These are phyloP conservation scores for Philypnodon macrostomus DNA, from an alignment of 2,797 vertebrate genomes.

Conservation along the genomic window DNA sequence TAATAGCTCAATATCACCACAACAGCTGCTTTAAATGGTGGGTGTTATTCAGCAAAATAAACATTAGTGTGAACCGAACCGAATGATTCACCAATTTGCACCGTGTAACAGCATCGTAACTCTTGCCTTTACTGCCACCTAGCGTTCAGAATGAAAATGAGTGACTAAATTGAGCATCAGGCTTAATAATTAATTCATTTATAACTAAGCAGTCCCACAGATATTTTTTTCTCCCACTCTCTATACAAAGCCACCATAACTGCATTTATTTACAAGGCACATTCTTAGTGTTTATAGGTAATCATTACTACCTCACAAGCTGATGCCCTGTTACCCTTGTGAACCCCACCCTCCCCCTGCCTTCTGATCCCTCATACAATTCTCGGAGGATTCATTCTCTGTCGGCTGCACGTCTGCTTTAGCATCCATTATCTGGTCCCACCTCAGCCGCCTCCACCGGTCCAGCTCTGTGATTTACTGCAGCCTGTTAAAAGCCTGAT, in stretches of 20 bases:
- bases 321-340: conserved; percentile 53
- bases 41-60: too few species aligned
- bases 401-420: conserved; percentile 49
- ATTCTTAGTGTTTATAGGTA: conserved; percentile 50
- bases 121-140: conserved; percentile 71
- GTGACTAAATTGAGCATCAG: conserved; percentile 32
- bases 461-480: conserved; percentile 57
- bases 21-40: too few species aligned
- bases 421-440: conserved; percentile 60
- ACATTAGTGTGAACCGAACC: too few species aligned
- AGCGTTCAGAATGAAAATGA: conserved; percentile 55
- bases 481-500: conserved; percentile 41
- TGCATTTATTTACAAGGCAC: conserved; percentile 45
- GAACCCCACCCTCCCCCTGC: conserved; percentile 35
- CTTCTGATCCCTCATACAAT: conserved; percentile 28
- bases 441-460: conserved; percentile 32
- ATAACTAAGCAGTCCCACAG: conserved; percentile 8
- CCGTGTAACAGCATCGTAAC: conserved; percentile 21
- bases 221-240: conserved; percentile 21
- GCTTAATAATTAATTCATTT: conserved; percentile 8
- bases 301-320: conserved; percentile 64
- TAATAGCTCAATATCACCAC: too few species aligned
- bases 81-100: conserved; percentile 16
- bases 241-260: conserved; percentile 25
- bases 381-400: conserved; percentile 43